Base-by-base conservation (phyloP, 2,113 vertebrate species). In the Pachyramphus minor region DNA sequence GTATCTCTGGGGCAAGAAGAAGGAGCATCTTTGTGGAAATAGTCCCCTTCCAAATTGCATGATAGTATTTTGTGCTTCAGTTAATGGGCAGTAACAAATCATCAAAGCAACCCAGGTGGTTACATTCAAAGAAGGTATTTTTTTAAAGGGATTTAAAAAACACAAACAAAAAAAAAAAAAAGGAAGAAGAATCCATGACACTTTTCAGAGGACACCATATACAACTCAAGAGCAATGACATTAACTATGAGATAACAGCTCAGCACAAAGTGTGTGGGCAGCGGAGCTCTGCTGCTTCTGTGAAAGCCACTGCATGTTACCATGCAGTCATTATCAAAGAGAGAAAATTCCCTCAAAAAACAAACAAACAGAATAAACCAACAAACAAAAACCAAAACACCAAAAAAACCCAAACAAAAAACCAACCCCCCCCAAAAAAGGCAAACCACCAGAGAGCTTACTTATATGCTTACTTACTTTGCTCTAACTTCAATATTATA, bases 101-200 rank as follows among this genome's bases (percentile, higher is more conserved):
- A 62, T 7, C 55, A 77, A 56, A 84, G 60, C 22, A 77, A 30
- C 58, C 45, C 58, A 66, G 33, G 37, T 14, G 35, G 25, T 52
- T 62, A 52, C 21, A 59, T n/a, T 24, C 66, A 84, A 10, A 58
- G 42, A 8, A 60, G 27, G 24, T 74, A 62, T 21, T 68, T 64
- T 68, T 69, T 45, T 53, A 53, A 28, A 71, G 31, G 3, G 7
- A 28, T 31, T 31, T 39, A 16, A 52, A 52, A 55, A 27, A 13
- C 11, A 6, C 9, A 44, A 49, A 49, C 23, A 11, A 50, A 44
- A 14, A 52, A 58, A 6, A 9, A 58, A 6, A 9, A 23, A 20
- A 67, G 23, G 8, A 85, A 4, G 0, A 0, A 85, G 10, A 83
- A 42, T 27, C 19, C 55, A 39, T 30, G 22, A 16, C 21, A n/a